These are phyloP conservation scores for Euwallacea similis DNA, from an alignment of 1,140 invertebrate species.

Conservation along the genomic window DNA sequence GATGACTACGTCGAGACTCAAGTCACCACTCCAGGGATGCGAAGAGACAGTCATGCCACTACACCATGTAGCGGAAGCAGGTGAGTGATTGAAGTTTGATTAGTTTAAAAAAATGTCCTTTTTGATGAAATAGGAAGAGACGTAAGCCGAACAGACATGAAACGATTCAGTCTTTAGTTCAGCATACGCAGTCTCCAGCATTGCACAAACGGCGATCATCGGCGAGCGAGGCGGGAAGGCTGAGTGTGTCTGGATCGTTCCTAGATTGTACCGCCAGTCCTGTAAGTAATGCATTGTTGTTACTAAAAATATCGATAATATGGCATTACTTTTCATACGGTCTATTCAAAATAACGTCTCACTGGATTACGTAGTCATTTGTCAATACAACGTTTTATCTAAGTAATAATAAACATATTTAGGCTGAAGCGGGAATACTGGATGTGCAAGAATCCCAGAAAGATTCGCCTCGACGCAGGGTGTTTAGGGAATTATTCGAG, in stretches of 20 bases:
- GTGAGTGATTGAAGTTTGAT: slow-evolving; percentile 2
- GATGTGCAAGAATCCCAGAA: slow-evolving; percentile 54
- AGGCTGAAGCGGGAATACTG: slow-evolving; percentile 62
- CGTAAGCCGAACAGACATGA: slow-evolving; percentile 74
- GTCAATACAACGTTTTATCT: too few species aligned
- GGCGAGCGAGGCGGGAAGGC: slow-evolving; percentile 76
- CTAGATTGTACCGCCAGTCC: slow-evolving; percentile 82
- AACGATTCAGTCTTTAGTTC: slow-evolving; percentile 47
- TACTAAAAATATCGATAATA: background rate
- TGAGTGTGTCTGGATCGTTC: slow-evolving; percentile 84
- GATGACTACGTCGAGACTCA: slow-evolving; percentile 58
- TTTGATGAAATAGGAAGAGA: slow-evolving; percentile 39
- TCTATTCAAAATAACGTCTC: background rate
- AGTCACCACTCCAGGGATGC: slow-evolving; percentile 56
- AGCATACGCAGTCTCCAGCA: slow-evolving; percentile 59
- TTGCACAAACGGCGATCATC: slow-evolving; percentile 74
- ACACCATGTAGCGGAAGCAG: slow-evolving; percentile 55
- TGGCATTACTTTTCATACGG: background rate
- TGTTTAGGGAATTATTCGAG: slow-evolving; percentile 91
- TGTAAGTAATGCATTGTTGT: slow-evolving; percentile 53
- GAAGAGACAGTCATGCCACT: slow-evolving; percentile 61
- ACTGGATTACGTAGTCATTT: background rate
- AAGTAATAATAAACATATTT: background rate
- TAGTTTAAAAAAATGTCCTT: background rate
- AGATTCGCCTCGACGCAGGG: slow-evolving; percentile 67